phyloP scores from a whole-genome alignment of 2,797 vertebrate species.

The Sebastes reedi region DNA sequence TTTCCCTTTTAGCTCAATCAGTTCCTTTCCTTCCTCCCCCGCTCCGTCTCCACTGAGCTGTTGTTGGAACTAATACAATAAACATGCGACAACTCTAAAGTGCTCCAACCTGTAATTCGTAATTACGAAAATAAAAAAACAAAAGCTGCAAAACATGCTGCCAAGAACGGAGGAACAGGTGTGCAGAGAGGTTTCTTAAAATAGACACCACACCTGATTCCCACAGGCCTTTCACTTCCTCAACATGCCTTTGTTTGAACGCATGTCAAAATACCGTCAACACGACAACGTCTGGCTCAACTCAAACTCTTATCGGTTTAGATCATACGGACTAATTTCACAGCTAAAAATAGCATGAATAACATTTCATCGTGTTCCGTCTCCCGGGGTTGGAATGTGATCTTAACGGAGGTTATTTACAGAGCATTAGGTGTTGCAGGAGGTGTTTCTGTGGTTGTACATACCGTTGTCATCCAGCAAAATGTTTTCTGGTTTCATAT shows the following conservation, averaged over 20 bases:
- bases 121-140: not conserved
- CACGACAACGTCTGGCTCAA: not conserved
- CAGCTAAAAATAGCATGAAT: conserved; percentile 39
- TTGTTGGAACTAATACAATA: not conserved
- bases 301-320: not conserved
- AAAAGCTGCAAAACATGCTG: not conserved
- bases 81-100: not conserved
- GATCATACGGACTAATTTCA: not conserved
- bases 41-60: not conserved
- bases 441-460: not conserved
- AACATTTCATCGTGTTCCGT: not conserved
- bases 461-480: conserved; percentile 86
- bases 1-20: conserved; percentile 7
- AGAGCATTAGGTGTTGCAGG: not conserved
- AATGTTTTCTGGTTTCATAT: conserved; percentile 98
- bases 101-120: not conserved
- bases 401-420: not conserved
- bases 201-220: conserved; percentile 37
- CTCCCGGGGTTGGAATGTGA: not conserved
- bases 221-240: conserved; percentile 35
- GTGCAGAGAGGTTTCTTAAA: conserved; percentile 14
- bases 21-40: not conserved
- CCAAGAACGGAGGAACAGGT: conserved; percentile 13
- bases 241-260: not conserved
- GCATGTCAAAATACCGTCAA: conserved; percentile 26